A percentile compares a stretch with the other conserved stretches of the same genome.
Evolutionary conservation across 1,140 invertebrate species (phyloP).

Genomic region (Tyrophagus putrescentiae): DNA sequence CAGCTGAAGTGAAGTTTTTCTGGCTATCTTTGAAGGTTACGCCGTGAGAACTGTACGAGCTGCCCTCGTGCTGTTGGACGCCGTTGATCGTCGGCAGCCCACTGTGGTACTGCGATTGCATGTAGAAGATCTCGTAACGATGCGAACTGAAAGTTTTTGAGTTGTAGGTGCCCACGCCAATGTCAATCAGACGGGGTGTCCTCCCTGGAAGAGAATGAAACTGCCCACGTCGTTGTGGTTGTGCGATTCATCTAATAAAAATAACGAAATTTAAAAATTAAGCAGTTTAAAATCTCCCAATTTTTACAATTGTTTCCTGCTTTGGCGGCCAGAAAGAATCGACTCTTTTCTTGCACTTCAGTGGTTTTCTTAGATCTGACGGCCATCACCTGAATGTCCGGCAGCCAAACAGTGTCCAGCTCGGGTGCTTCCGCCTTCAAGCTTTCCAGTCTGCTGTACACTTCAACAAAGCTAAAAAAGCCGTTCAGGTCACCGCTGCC

Average conservation of each 20-base stretch:
- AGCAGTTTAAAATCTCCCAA: too few species aligned
- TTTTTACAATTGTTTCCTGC: neutral
- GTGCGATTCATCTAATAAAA: neutral
- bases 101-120: conserved; percentile 3
- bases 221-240: conserved; percentile 7
- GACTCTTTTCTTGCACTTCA: too few species aligned
- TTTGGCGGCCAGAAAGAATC: neutral
- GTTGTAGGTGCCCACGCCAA: neutral
- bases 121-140: neutral
- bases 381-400: neutral
- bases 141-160: neutral
- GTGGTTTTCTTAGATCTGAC: conserved; percentile 1
- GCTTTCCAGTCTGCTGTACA: neutral
- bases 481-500: neutral
- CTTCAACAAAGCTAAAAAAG: neutral
- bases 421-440: neutral
- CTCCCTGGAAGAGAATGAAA: neutral
- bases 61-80: neutral
- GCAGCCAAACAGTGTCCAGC: neutral
- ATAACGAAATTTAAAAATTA: neutral
- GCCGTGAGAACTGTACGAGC: neutral
- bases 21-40: neutral
- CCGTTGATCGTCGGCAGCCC: conserved; percentile 1
- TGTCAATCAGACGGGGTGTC: neutral
- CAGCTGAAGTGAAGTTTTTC: neutral